phyloP scores from a whole-genome alignment of 53 echinoderm and acorn worm species.

The Echinometra lucunter region DNA sequence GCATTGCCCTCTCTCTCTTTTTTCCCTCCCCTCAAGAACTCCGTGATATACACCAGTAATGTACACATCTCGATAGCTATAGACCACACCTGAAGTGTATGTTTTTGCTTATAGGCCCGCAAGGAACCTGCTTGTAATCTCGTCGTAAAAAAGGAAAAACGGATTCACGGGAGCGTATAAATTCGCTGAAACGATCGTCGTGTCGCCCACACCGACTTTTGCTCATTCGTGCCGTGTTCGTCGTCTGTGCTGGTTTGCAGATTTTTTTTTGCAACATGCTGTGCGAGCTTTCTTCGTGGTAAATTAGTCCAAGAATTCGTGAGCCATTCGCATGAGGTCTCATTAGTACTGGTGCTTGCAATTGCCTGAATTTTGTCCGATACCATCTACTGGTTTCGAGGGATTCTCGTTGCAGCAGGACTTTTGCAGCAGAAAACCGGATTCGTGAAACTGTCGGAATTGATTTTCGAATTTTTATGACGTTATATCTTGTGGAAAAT shows the following conservation, averaged over 20 bases:
- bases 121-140: constrained; percentile 40
- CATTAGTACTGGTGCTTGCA: neutral
- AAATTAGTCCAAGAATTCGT: constrained; percentile 2
- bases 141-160: constrained; percentile 45
- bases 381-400: neutral
- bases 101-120: constrained; percentile 57
- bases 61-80: constrained; percentile 53
- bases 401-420: neutral
- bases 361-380: neutral
- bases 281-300: neutral
- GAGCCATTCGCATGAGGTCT: neutral
- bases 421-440: neutral
- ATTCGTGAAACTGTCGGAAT: neutral
- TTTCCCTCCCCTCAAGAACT: constrained; percentile 12
- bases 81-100: constrained; percentile 60
- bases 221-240: neutral
- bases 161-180: constrained; percentile 10
- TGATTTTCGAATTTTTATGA: neutral
- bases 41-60: constrained; percentile 64
- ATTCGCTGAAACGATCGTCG: neutral
- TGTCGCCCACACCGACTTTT: neutral
- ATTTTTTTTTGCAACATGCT: constrained; percentile 6
- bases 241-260: neutral
- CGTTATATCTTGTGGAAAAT: neutral
- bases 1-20: neutral